These are phyloP conservation scores for Menura novaehollandiae DNA, from an alignment of 2,113 vertebrate species.

Conservation along the genomic window DNA sequence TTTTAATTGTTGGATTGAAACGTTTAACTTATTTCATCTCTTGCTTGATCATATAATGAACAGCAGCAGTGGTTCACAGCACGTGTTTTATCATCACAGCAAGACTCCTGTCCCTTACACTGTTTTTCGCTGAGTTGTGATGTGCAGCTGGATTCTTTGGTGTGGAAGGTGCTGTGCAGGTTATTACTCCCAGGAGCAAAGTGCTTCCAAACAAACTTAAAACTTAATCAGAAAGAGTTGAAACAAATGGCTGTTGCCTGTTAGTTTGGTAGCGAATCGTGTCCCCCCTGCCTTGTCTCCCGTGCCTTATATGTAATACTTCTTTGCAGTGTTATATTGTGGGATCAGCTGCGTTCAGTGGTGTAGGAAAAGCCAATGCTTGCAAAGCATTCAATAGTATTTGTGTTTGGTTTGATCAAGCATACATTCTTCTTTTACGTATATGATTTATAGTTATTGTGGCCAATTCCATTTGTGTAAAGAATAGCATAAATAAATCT, in stretches of 20 bases:
- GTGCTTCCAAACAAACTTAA: background rate
- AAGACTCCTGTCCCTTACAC: background rate
- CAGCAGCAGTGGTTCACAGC: background rate
- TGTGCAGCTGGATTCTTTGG: background rate
- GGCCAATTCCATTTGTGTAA: background rate
- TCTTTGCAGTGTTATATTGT: background rate
- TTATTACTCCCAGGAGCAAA: background rate
- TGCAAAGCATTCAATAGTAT: background rate
- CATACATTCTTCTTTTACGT: background rate
- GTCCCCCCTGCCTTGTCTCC: background rate
- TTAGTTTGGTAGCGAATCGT: background rate
- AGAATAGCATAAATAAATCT: background rate
- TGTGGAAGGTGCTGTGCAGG: background rate
- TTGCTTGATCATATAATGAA: rapidly evolving
- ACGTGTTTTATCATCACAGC: rapidly evolving
- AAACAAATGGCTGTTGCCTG: background rate
- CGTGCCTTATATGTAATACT: rapidly evolving
- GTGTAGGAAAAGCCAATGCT: background rate
- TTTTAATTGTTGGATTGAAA: background rate
- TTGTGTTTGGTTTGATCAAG: background rate
- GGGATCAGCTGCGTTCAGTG: background rate
- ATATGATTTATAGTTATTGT: background rate
- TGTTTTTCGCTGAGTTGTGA: background rate
- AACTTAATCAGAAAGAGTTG: background rate
- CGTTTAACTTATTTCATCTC: background rate